These are phyloP conservation scores for Hydriomena furcata DNA, from an alignment of 2,888 invertebrate genomes.

Conservation along the genomic window DNA sequence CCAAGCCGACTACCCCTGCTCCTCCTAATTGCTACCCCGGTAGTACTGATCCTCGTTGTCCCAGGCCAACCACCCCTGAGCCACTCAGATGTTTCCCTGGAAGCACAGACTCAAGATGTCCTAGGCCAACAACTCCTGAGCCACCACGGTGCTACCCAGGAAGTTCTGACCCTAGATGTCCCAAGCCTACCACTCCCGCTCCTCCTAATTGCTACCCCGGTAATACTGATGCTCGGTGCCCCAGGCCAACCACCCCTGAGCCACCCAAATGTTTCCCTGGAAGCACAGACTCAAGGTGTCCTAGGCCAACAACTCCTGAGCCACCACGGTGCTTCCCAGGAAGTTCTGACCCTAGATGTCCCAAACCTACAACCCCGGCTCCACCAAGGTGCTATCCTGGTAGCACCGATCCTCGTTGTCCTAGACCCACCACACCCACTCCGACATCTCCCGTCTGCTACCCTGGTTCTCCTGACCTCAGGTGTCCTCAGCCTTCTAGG, in stretches of 20 bases:
- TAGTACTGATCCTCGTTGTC: slow-evolving; percentile 43
- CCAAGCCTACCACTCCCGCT: slow-evolving; percentile 42
- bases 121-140: slow-evolving; percentile 37
- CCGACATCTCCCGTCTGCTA: slow-evolving; percentile 40
- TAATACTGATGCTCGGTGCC: slow-evolving; percentile 45
- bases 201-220: slow-evolving; percentile 43
- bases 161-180: slow-evolving; percentile 47
- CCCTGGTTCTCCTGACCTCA: slow-evolving; percentile 41
- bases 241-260: slow-evolving; percentile 41
- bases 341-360: slow-evolving; percentile 48
- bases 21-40: slow-evolving; percentile 34
- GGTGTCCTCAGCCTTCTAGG: slow-evolving; percentile 51
- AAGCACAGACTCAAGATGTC: slow-evolving; percentile 47
- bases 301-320: slow-evolving; percentile 6
- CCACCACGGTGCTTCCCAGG: slow-evolving; percentile 42
- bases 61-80: slow-evolving; percentile 32
- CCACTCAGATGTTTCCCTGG: slow-evolving; percentile 28
- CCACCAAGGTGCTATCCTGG: slow-evolving; percentile 43
- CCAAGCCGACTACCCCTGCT: slow-evolving; percentile 43
- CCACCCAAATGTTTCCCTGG: slow-evolving; percentile 43
- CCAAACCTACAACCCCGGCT: slow-evolving; percentile 39
- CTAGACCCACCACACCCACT: slow-evolving; percentile 21
- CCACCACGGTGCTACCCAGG: slow-evolving; percentile 58
- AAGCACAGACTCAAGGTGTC: slow-evolving; percentile 50
- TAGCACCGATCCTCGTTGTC: slow-evolving; percentile 29